Percentiles rank a stretch among this genome's conserved stretches.
phyloP scores from a whole-genome alignment of 2,797 vertebrate species.

The Podarcis lilfordi region DNA sequence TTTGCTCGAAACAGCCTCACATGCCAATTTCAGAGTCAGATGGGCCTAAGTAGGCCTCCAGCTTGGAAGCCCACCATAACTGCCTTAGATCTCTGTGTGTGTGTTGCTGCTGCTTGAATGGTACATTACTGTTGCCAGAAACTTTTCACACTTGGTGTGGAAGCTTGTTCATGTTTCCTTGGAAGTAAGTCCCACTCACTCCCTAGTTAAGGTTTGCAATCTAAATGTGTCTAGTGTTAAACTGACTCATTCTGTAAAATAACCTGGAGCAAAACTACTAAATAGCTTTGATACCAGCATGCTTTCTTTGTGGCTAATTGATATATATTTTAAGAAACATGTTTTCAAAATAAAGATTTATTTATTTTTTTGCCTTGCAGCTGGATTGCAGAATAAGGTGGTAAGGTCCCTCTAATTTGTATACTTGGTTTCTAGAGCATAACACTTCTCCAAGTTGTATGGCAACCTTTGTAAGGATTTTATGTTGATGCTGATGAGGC shows the following conservation, averaged over 20 bases:
- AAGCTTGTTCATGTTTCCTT: not conserved
- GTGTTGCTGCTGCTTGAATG: not conserved
- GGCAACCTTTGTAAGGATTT: not conserved
- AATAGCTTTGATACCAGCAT: not conserved
- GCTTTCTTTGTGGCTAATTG: not conserved
- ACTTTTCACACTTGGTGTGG: not conserved
- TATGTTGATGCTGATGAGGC: not conserved
- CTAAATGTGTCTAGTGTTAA: not conserved
- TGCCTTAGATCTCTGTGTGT: not conserved
- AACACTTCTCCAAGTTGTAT: not conserved
- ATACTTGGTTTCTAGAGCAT: not conserved
- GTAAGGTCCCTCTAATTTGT: conserved; percentile 68
- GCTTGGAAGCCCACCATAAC: no score
- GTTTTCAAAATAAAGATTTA: not conserved
- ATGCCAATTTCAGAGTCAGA: no score
- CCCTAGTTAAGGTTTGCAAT: not conserved
- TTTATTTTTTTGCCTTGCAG: conserved; percentile 46
- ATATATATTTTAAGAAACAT: not conserved
- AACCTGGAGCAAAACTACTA: not conserved
- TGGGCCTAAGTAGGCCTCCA: no score
- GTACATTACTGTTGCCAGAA: not conserved
- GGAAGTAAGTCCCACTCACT: not conserved
- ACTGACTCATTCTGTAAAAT: not conserved
- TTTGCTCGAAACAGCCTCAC: no score
- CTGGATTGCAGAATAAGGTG: conserved; percentile 70